phyloP scores from a whole-genome alignment of 2,113 vertebrate species.

The Rhodinocichla rosea region DNA sequence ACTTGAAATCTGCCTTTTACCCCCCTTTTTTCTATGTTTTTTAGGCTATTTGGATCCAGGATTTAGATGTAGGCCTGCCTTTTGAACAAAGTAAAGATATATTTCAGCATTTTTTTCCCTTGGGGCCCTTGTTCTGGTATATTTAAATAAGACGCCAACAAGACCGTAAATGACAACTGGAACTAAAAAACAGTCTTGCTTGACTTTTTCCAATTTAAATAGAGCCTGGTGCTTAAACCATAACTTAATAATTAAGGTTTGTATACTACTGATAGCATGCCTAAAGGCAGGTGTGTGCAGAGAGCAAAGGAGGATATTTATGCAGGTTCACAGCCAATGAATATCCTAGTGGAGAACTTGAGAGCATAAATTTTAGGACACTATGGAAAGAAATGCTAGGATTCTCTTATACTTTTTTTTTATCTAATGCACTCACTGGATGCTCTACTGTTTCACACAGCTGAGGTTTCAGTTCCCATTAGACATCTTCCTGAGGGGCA shows the following conservation, averaged over 20 bases:
- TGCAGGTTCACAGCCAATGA: conserved; percentile 44
- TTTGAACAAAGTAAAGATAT: conserved; percentile 7
- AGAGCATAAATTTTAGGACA: conserved; percentile 48
- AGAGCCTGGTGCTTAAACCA: conserved; percentile 39
- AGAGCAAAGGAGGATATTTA: conserved; percentile 43
- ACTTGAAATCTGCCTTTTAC: not conserved
- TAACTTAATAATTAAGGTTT: conserved; percentile 50
- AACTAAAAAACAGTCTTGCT: conserved; percentile 39
- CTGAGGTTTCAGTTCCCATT: conserved; percentile 63
- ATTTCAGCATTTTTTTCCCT: not conserved
- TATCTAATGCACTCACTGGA: conserved; percentile 68
- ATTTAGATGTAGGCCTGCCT: not conserved
- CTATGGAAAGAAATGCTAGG: conserved; percentile 27
- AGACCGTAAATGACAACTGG: conserved; percentile 45
- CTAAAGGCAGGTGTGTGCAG: conserved; percentile 62
- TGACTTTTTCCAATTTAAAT: conserved; percentile 10
- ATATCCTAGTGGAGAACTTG: conserved; percentile 18
- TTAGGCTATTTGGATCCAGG: not conserved
- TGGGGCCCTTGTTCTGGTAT: conserved; percentile 43
- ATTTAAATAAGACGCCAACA: conserved; percentile 51
- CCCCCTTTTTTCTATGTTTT: not conserved
- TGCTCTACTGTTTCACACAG: conserved; percentile 68
- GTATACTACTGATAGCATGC: conserved; percentile 41
- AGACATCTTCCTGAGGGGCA: conserved; percentile 16
- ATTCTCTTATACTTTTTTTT: conserved; percentile 49